Base-by-base conservation (phyloP, 2,888 invertebrate genomes). In the Blastobasis lacticolella region DNA sequence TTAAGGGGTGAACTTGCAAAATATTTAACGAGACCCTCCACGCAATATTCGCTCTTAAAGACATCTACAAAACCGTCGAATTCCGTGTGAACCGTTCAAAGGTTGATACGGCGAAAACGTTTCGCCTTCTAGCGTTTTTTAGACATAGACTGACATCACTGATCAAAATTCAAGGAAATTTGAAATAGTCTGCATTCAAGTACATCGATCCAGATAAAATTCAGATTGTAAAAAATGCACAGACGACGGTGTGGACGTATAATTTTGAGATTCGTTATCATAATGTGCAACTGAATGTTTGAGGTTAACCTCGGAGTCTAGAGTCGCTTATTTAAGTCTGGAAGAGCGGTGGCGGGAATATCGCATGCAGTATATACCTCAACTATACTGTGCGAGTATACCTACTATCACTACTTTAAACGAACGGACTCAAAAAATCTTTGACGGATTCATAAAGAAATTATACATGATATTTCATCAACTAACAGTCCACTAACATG, bases 161-260 rank as follows among this genome's bases (percentile, higher is more conserved):
- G 71, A 83, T 88, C 78, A 81, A 88, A 87, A 88, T 88, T 88
- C 87, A 88, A 88, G 85, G 86, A 86, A 86, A 85, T 83, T 78
- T 68, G 71, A 79, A 74, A 77, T 69, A 77, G 80, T 85, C 78
- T 85, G 86, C 85, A 86, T 69, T 78, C 75, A 78, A 84, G 83
- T 83, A 84, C 82, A 82, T 81, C 73, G 72, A 42, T 70, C 63
- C 59, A 69, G 69, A 78, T 79, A 70, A 79, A 80, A 79, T 80
- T 81, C 77, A 81, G 76, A 78, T 81, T 64, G 70, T 74, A 82
- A 83, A 85, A 84, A 87, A 87, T 87, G 86, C 85, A 83, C 75
- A 82, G 84, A 83, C 81, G 67, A 57, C 60, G 69, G 62, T 68
- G 64, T 76, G 72, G 75, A 81, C 72, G 86, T 63, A 88, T 88